phyloP scores from a whole-genome alignment of 30 jellyfish, hydroid and myxozoan genomes.

The Catostylus mosaicus region DNA sequence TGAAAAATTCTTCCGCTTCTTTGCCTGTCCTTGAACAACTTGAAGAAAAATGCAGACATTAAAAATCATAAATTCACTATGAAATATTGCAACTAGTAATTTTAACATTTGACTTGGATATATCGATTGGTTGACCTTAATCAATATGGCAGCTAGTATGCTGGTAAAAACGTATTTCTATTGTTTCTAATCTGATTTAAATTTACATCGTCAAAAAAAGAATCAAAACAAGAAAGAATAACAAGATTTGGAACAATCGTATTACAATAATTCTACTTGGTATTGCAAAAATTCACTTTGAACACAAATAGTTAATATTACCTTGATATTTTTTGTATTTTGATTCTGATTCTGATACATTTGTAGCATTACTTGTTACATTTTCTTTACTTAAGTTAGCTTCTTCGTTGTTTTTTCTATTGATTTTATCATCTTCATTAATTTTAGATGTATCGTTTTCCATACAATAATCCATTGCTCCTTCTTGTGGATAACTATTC shows the following conservation, averaged over 20 bases:
- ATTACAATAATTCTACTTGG: background rate
- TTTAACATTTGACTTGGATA: background rate
- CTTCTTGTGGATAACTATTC: background rate
- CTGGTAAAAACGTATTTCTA: background rate
- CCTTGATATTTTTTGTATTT: background rate
- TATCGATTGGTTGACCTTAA: background rate
- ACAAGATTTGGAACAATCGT: background rate
- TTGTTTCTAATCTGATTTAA: too few relatives aligned
- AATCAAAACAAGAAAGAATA: background rate
- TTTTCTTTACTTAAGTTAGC: background rate
- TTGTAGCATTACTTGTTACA: background rate
- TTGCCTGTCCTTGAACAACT: constrained; percentile 13
- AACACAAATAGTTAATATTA: background rate
- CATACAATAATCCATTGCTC: background rate
- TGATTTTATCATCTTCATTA: background rate
- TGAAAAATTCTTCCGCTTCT: constrained; percentile 15
- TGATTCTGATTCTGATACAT: background rate
- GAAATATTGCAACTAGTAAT: background rate
- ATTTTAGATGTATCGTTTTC: background rate
- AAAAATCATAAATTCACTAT: background rate
- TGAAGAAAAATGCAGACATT: background rate
- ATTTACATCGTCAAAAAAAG: too few relatives aligned
- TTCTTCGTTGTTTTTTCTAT: background rate
- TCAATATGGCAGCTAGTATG: background rate
- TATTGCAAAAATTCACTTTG: background rate